A percentile compares a stretch with the other conserved stretches of the same genome.
These are phyloP conservation scores for Vulpes ferrilata DNA, from an alignment of 2,113 vertebrate species.

Conservation along the genomic window DNA sequence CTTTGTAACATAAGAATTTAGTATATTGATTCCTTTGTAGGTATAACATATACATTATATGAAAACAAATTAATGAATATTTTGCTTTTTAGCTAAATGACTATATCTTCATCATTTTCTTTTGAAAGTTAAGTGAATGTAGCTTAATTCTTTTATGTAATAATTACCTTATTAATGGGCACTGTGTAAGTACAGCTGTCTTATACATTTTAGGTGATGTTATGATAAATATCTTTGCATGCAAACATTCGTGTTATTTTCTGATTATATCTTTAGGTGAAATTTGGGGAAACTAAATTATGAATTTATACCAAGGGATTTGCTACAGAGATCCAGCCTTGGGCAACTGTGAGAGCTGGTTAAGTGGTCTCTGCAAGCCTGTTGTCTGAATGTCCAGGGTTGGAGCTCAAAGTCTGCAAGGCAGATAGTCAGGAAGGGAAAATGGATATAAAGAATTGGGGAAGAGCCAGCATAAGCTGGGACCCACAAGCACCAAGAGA, in stretches of 20 bases:
- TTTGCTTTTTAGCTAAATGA: background rate
- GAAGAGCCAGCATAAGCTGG: accelerated
- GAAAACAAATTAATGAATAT: background rate
- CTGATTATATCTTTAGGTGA: background rate
- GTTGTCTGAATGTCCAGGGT: background rate
- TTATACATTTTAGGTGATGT: background rate
- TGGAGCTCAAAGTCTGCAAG: background rate
- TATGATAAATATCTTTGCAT: background rate
- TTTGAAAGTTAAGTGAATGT: background rate
- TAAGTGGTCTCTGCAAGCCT: background rate
- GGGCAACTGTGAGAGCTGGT: accelerated
- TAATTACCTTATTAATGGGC: background rate
- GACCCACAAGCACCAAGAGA: no score
- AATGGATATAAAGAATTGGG: background rate
- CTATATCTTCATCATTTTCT: background rate
- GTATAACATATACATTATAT: background rate
- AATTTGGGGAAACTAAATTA: background rate
- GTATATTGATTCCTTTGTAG: background rate
- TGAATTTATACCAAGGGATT: background rate
- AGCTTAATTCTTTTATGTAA: background rate
- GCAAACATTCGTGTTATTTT: background rate
- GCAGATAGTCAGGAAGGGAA: background rate
- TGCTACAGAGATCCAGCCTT: background rate
- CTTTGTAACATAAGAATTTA: background rate
- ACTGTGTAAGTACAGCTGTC: background rate